Evolutionary conservation across 2,113 vertebrate species (phyloP).

Genomic region (Calypte anna): DNA sequence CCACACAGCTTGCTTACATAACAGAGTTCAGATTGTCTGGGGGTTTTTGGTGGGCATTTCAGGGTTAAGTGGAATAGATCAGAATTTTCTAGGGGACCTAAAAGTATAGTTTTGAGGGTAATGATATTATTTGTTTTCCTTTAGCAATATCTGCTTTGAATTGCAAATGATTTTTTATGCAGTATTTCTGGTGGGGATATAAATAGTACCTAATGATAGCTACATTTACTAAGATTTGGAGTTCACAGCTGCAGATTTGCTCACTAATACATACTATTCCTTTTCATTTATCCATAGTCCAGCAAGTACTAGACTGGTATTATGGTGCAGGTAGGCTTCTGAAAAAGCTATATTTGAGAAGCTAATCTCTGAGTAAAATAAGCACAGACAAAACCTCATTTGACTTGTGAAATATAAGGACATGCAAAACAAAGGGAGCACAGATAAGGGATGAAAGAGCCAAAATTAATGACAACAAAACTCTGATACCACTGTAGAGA

Average conservation of each 20-base stretch:
- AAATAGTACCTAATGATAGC: background rate
- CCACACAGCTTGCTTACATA: background rate
- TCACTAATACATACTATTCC: background rate
- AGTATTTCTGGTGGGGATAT: background rate
- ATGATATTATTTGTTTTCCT: background rate
- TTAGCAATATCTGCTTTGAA: background rate
- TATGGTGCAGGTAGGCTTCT: background rate
- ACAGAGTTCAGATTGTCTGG: background rate
- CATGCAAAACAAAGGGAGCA: slow-evolving; percentile 43
- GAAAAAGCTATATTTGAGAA: slow-evolving; percentile 1
- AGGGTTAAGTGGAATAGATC: background rate
- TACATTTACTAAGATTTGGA: background rate
- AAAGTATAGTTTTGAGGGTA: background rate
- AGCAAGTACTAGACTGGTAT: background rate
- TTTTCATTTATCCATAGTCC: background rate
- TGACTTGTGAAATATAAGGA: slow-evolving; percentile 37
- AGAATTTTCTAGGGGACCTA: background rate
- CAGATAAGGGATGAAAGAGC: slow-evolving; percentile 62
- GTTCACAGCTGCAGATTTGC: background rate
- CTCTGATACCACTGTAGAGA: slow-evolving; percentile 23
- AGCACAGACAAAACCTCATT: slow-evolving; percentile 9
- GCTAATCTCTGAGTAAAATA: slow-evolving; percentile 20
- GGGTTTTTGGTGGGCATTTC: background rate
- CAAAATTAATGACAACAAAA: slow-evolving; percentile 54
- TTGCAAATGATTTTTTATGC: background rate